Evolutionary conservation across 2,797 vertebrate species (phyloP).

Genomic region (Discoglossus pictus): DNA sequence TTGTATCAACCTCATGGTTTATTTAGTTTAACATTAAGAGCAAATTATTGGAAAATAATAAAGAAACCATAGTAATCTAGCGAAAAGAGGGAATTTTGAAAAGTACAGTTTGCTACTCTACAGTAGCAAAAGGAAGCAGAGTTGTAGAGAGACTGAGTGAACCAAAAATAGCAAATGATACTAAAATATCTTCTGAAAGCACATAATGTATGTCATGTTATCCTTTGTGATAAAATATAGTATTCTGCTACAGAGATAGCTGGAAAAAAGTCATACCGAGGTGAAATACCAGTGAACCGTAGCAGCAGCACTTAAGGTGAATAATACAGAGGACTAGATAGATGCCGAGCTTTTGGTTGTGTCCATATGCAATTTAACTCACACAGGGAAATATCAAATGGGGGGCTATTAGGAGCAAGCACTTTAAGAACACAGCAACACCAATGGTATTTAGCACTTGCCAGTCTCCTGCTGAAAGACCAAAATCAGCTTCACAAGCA

Average conservation of each 20-base stretch:
- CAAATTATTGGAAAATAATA: constrained; percentile 18
- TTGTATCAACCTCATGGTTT: too few species aligned
- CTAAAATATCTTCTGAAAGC: constrained; percentile 48
- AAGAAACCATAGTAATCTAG: constrained; percentile 9
- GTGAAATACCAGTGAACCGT: constrained; percentile 12
- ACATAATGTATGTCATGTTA: constrained; percentile 42
- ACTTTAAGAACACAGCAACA: too few species aligned
- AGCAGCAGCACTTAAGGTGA: constrained; percentile 3
- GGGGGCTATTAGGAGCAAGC: too few species aligned
- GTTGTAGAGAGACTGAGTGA: constrained; percentile 15
- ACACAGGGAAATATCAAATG: constrained; percentile 4
- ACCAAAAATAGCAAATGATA: constrained; percentile 40
- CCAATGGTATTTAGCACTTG: too few species aligned
- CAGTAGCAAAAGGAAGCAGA: constrained; percentile 9
- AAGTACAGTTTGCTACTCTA: constrained; percentile 10
- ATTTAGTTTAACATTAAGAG: too few species aligned
- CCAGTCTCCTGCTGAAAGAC: too few species aligned
- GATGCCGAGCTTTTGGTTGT: constrained; percentile 1
- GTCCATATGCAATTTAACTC: constrained; percentile 16
- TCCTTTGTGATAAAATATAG: constrained; percentile 39
- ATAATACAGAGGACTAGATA: constrained; percentile 10
- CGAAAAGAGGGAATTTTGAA: neutral
- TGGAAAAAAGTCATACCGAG: neutral
- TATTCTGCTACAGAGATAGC: constrained; percentile 23
- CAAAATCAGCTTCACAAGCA: too few species aligned